Evolutionary conservation across 2,113 vertebrate genomes (phyloP), one percentile per base, ranked within the genome.

Genomic region (Thamnaconus septentrionalis): DNA sequence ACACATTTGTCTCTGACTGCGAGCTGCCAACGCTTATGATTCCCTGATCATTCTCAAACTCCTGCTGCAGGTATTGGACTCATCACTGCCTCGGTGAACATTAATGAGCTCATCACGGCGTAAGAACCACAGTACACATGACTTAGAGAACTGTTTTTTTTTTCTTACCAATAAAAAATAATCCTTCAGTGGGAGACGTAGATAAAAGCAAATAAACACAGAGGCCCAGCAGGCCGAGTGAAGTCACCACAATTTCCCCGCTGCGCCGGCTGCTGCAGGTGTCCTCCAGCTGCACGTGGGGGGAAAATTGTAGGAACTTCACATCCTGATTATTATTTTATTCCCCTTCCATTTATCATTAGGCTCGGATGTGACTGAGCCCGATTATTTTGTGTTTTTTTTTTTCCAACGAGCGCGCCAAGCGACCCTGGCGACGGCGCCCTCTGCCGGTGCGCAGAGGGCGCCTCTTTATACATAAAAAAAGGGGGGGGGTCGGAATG

Each of bases 401-500:
- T 42, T 55, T 66, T 70, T 78, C 82, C 70, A 76, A 48, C 51
- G 62, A 66, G 64, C 69, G 40, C 53, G 41, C 1, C 52, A 45
- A 1, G 42, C 18, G 18, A 31, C 18, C 18, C 18, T 31, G 18
- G 18, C 52, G 7, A 43, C 80, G 82, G 79, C 82, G 85, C 84
- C 87, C 81, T 76, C 89, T 88, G 67, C 56, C 7, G 87, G 82
- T n/a, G 0, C 12, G 3, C 48, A 41, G 12, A 18, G 56, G 18
- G 18, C 18, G 18, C 18, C 18, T 31, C 18, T 31, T 31, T 31
- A 31, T 31, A 31, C 2, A 31, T 31, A 31, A 31, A 31, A 31
- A 31, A 55, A 2, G 18, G 18, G 18, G 18, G 18, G 18, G 18
- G 18, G 18, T 31, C 18, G 18, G 18, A 31, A 31, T 31, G 18